Conservation (phyloP, 2,113 vertebrate species). For the Otus sunia region DNA sequence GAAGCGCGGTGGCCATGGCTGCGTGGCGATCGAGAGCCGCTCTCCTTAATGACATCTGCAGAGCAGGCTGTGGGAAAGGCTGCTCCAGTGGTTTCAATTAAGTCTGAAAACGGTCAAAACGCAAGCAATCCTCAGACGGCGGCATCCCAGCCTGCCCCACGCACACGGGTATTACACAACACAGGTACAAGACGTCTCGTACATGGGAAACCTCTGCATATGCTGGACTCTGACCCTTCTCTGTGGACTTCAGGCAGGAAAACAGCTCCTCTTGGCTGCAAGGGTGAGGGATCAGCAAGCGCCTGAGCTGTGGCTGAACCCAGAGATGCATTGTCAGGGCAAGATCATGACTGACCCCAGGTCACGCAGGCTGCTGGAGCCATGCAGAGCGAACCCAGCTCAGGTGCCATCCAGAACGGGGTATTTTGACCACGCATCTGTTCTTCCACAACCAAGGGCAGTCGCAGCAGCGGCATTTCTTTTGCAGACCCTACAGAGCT, state of each 20-base stretch:
- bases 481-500: not conserved
- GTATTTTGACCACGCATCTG: accelerated
- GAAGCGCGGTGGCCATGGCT: accelerated
- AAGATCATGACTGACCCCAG: not conserved
- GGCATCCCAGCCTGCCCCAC: not conserved
- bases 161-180: accelerated
- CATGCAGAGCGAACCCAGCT: not conserved
- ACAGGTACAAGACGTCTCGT: accelerated
- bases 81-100: conserved; percentile 35
- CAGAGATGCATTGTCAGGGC: accelerated
- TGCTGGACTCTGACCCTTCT: not conserved
- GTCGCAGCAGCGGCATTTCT: not conserved
- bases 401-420: not conserved
- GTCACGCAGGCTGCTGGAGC: accelerated
- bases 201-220: accelerated
- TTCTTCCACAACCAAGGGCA: not conserved
- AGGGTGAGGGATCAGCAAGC: not conserved
- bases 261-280: not conserved
- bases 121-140: not conserved
- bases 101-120: not conserved
- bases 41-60: conserved; percentile 33
- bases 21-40: not conserved
- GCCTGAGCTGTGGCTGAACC: not conserved
- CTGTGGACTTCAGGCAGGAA: accelerated
- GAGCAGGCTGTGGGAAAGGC: not conserved